These are phyloP conservation scores for Aurelia sp. DNA, from an alignment of 30 jellyfish, hydroid and myxozoan species.

Conservation along the genomic window DNA sequence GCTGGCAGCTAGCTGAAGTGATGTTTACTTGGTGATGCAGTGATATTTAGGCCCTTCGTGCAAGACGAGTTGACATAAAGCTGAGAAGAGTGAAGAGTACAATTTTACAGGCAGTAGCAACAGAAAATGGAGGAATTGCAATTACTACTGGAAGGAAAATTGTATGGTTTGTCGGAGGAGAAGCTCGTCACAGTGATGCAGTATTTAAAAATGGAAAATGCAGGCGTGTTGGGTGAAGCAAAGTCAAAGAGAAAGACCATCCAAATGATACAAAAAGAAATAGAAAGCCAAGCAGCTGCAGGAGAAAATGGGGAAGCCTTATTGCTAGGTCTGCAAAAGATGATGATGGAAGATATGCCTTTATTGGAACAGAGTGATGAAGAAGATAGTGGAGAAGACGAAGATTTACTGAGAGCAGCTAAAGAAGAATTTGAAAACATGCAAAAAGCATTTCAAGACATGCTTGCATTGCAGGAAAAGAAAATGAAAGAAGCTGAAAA, in stretches of 20 bases:
- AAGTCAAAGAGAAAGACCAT: slow-evolving; percentile 33
- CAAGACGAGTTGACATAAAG: neutral
- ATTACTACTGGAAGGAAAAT: slow-evolving; percentile 15
- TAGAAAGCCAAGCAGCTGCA: slow-evolving; percentile 54
- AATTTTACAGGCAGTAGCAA: slow-evolving; percentile 17
- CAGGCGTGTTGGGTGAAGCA: slow-evolving; percentile 31
- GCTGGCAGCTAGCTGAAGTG: no score
- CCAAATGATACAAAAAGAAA: slow-evolving; percentile 37
- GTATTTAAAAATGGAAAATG: slow-evolving; percentile 27
- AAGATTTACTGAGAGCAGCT: slow-evolving; percentile 31
- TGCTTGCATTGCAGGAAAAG: slow-evolving; percentile 34
- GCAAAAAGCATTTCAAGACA: slow-evolving; percentile 18
- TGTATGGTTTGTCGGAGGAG: slow-evolving; percentile 14
- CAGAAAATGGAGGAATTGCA: slow-evolving; percentile 24
- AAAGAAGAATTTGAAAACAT: slow-evolving; percentile 38
- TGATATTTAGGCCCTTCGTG: no score
- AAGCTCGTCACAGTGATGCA: slow-evolving; percentile 6
- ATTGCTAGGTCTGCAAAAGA: slow-evolving; percentile 27
- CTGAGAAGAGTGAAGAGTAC: neutral
- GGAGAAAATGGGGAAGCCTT: slow-evolving; percentile 52
- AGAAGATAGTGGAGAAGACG: slow-evolving; percentile 37
- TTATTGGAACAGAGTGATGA: slow-evolving; percentile 19
- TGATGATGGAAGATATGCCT: slow-evolving; percentile 26
- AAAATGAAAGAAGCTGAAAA: slow-evolving; percentile 50
- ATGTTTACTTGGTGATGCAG: no score